A percentile compares a stretch with the other conserved stretches of the same genome.
These are phyloP conservation scores for Chloroclysta siterata DNA, from an alignment of 2,888 invertebrate species.

Conservation along the genomic window DNA sequence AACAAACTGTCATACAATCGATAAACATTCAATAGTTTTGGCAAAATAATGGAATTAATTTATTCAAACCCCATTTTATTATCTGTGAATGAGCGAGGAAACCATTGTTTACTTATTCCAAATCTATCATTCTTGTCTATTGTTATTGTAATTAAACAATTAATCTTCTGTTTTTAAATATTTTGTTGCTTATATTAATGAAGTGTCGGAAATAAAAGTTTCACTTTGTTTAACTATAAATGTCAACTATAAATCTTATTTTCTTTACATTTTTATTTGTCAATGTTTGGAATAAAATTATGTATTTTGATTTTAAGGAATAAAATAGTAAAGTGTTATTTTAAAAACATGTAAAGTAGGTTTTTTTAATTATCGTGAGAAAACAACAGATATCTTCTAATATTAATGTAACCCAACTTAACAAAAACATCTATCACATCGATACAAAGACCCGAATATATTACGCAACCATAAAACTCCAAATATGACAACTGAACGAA, in stretches of 20 bases:
- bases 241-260: background rate
- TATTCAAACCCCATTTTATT: conserved; percentile 81
- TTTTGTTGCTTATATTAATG: conserved; percentile 23
- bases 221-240: background rate
- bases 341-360: background rate
- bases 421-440: conserved; percentile 54
- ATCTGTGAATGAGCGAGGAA: conserved; percentile 72
- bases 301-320: too few species aligned
- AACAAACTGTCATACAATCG: conserved; percentile 42
- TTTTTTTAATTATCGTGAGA: conserved; percentile 41
- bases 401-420: conserved; percentile 10
- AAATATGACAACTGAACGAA: conserved; percentile 77
- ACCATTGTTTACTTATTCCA: conserved; percentile 65
- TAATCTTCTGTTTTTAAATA: conserved; percentile 67
- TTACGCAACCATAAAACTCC: conserved; percentile 64
- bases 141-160: conserved; percentile 72
- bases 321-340: background rate
- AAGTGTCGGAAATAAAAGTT: conserved; percentile 11
- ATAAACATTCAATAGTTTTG: conserved; percentile 45
- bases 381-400: conserved; percentile 9
- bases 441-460: conserved; percentile 58
- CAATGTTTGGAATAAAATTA: background rate
- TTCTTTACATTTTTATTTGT: background rate
- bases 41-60: conserved; percentile 64
- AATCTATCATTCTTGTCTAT: conserved; percentile 43